A percentile compares a stretch with the other conserved stretches of the same genome.
Conservation (phyloP, 2,113 vertebrate genomes). For the Tauraco erythrolophus region DNA sequence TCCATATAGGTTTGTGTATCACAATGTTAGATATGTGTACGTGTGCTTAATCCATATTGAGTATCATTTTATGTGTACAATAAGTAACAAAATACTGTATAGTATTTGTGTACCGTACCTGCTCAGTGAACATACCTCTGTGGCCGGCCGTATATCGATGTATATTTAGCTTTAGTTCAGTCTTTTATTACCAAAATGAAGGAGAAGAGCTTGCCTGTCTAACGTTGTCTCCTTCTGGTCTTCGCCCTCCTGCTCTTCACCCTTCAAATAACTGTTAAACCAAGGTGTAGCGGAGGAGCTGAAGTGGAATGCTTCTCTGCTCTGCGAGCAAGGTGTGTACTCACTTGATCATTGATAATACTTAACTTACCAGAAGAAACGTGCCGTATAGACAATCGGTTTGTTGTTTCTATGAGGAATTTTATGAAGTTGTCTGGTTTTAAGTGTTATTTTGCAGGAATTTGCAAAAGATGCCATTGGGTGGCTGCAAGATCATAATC, state of each 20-base stretch:
- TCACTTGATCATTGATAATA: neutral
- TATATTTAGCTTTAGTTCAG: neutral
- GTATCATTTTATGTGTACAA: neutral
- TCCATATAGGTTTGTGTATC: neutral
- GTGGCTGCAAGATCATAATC: neutral
- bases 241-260: neutral
- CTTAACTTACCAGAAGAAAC: neutral
- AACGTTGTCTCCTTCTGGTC: accelerated
- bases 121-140: neutral
- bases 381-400: accelerated
- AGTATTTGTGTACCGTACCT: neutral
- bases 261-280: neutral
- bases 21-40: neutral
- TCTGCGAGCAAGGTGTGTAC: neutral
- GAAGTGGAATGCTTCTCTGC: neutral
- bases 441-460: neutral
- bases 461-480: neutral
- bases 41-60: neutral
- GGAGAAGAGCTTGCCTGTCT: neutral
- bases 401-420: neutral
- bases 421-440: neutral
- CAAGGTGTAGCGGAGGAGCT: neutral
- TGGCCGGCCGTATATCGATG: neutral
- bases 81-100: neutral
- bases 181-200: neutral